Conservation (phyloP, 2,888 invertebrate genomes). For the Napeogenes inachia region DNA sequence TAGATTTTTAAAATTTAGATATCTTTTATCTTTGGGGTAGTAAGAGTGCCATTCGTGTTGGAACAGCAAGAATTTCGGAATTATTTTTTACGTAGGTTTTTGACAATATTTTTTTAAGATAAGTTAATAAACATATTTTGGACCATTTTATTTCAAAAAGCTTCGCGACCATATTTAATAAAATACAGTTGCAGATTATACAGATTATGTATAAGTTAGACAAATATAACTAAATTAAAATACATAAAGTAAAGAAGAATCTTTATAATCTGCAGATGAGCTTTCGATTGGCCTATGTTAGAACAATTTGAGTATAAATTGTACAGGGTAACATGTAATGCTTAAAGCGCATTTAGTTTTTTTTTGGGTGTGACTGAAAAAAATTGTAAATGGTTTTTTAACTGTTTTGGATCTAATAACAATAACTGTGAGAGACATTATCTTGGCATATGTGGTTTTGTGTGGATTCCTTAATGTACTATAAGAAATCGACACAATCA, state of each 20-base stretch:
- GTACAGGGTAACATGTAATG: slow-evolving; percentile 64
- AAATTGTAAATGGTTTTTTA: slow-evolving; percentile 9
- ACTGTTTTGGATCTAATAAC: slow-evolving; percentile 4
- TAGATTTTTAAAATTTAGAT: slow-evolving; percentile 41
- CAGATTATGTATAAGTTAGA: slow-evolving; percentile 9
- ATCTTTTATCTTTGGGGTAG: slow-evolving; percentile 19
- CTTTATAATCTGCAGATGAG: slow-evolving; percentile 2
- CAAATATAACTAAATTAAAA: too few relatives aligned
- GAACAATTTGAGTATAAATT: slow-evolving; percentile 43
- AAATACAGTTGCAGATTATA: not conserved
- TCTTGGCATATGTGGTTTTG: not conserved
- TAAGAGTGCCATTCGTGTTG: slow-evolving; percentile 21
- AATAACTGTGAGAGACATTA: not conserved
- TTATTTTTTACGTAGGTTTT: not conserved
- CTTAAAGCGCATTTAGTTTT: slow-evolving; percentile 35
- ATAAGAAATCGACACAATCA: not conserved
- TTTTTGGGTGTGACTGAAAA: slow-evolving; percentile 21
- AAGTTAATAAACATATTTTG: not conserved
- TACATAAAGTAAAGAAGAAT: slow-evolving; percentile 5
- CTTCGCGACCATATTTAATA: slow-evolving; percentile 9
- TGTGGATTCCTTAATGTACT: not conserved
- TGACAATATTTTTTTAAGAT: slow-evolving; percentile 6
- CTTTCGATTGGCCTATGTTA: slow-evolving; percentile 36
- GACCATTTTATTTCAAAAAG: not conserved
- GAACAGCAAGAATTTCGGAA: slow-evolving; percentile 5